These are phyloP conservation scores for Scaptomyza pallida DNA, from an alignment of 1,140 invertebrate species.

Conservation along the genomic window DNA sequence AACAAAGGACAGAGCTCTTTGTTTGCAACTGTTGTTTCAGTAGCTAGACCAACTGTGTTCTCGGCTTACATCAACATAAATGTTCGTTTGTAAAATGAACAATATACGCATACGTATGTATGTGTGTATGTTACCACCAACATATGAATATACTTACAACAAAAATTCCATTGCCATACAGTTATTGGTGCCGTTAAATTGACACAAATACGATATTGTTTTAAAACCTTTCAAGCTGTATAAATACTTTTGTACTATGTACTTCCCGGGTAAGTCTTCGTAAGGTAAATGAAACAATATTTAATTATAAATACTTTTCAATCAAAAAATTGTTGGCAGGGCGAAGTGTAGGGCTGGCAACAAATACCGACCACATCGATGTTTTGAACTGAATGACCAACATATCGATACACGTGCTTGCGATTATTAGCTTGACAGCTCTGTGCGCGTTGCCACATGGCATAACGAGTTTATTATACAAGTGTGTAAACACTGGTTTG, in stretches of 20 bases:
- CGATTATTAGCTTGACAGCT: not conserved
- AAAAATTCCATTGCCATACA: slow-evolving; percentile 82
- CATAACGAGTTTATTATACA: not conserved
- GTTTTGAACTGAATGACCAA: slow-evolving; percentile 17
- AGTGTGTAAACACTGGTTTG: slow-evolving; percentile 43
- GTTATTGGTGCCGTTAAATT: slow-evolving; percentile 41
- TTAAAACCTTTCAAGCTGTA: not conserved
- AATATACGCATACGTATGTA: slow-evolving; percentile 10
- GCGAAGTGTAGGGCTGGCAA: slow-evolving; percentile 40
- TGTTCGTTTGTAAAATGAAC: slow-evolving; percentile 13
- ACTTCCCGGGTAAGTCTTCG: not conserved
- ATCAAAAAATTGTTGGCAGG: slow-evolving; percentile 40
- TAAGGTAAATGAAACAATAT: not conserved
- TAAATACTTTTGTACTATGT: slow-evolving; percentile 1
- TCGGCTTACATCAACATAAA: slow-evolving; percentile 17
- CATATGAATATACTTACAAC: slow-evolving; percentile 73
- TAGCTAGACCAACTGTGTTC: slow-evolving; percentile 14
- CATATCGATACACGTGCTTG: not conserved
- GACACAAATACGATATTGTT: not conserved
- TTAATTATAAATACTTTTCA: slow-evolving; percentile 17
- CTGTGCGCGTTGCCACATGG: slow-evolving; percentile 25
- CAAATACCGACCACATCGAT: slow-evolving; percentile 18
- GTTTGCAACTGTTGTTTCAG: slow-evolving; percentile 32
- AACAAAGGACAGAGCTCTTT: slow-evolving; percentile 61
- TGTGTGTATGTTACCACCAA: slow-evolving; percentile 3